These are phyloP conservation scores for Aplidium turbinatum DNA, from an alignment of 23 tunicate species.

Conservation along the genomic window DNA sequence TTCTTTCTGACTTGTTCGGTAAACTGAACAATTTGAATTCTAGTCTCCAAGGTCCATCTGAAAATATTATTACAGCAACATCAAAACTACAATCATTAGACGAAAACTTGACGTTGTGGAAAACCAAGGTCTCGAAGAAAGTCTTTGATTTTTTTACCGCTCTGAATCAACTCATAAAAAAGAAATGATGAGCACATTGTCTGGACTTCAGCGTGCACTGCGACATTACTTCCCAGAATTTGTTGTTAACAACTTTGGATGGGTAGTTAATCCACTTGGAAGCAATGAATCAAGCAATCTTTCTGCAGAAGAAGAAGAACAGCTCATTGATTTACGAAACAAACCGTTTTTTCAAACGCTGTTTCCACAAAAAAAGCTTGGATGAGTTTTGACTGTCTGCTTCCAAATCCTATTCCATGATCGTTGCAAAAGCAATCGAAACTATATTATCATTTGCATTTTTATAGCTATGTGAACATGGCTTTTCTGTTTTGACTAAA, in stretches of 20 bases:
- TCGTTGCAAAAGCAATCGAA: constrained; percentile 20
- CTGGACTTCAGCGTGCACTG: constrained; percentile 58
- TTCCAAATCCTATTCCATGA: constrained; percentile 25
- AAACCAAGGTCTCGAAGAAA: constrained; percentile 49
- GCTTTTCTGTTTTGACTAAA: constrained; percentile 12
- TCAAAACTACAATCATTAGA: constrained; percentile 36
- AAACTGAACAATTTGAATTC: constrained; percentile 65
- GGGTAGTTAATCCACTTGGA: constrained; percentile 58
- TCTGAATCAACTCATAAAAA: constrained; percentile 40
- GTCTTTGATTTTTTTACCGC: constrained; percentile 50
- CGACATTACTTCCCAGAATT: constrained; percentile 59
- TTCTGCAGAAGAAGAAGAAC: constrained; percentile 57
- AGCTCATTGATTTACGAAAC: constrained; percentile 60
- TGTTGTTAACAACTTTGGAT: constrained; percentile 53
- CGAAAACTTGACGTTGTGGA: constrained; percentile 67
- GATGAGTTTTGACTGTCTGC: constrained; percentile 44
- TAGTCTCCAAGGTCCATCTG: constrained; percentile 71
- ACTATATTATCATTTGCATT: constrained; percentile 42
- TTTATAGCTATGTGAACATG: no score
- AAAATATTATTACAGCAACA: constrained; percentile 65
- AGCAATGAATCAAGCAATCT: constrained; percentile 45
- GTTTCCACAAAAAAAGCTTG: constrained; percentile 51
- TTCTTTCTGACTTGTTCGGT: constrained; percentile 62
- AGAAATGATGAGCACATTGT: constrained; percentile 47
- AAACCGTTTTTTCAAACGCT: constrained; percentile 48